Base-by-base conservation (phyloP, 2,797 vertebrate genomes). In the Alfaro cultratus region DNA sequence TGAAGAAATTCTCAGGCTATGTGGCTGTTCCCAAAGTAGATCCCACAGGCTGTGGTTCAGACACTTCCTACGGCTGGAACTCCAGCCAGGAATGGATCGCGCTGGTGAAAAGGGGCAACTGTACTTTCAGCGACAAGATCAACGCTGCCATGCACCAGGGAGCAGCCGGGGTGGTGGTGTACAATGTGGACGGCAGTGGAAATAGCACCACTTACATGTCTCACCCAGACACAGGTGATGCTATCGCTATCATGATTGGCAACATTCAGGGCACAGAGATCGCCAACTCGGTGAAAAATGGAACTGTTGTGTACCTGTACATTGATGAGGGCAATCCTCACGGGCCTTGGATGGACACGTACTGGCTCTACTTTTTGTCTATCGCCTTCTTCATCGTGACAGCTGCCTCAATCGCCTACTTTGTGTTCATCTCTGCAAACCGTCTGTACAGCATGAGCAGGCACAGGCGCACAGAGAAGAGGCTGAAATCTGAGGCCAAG, bases 381-480 rank as follows among this genome's bases (percentile, higher is more conserved):
- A 96, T 98, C 49, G 97, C 97, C 0, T 98, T 99, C 92, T 98
- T 99, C 75, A 94, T 98, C 3, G 96, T 99, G 81, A 98, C 97
- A 0, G 96, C 96, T 2, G 96, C 97, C 73, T 97, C 97, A 0
- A 93, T 98, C 79, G 94, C 96, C 81, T 99, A 99, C 91, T 99
- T 99, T 49, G 95, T 97, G 78, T 98, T 97, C 53, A 95, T 98
- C 86, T 97, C 97, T 1, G 96, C 96, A 29, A 96, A 95, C 79
- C 96, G 97, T 11, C 90, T 98, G 49, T 95, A 96, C 85, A 86
- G 87, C 0, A 86, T 97, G 70, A 95, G 93, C 68, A 88, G 91
- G 78, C 96, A 96, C 79, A 94, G 88, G 84, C 95, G 93, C 78
- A 87, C 86, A 0, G 96, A 99, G 96, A 94, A 80, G 85, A 95